phyloP scores from a whole-genome alignment of 1,140 invertebrate species.

The Drosophila mayri region DNA sequence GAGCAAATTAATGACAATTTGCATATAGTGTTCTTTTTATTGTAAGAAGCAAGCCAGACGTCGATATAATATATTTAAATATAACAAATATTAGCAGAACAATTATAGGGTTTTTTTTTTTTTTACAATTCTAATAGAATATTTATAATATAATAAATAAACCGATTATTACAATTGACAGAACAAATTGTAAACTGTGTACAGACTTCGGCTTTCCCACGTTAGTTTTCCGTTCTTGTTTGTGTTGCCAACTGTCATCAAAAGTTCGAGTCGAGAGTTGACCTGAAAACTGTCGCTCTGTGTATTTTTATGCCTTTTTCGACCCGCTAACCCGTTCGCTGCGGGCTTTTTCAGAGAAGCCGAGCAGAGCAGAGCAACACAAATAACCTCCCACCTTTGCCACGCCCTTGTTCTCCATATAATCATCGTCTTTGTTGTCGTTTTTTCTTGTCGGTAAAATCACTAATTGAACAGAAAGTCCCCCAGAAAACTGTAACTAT shows the following conservation, averaged over 20 bases:
- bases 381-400: slow-evolving; percentile 1
- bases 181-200: not conserved
- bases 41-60: rapidly evolving
- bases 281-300: slow-evolving; percentile 65
- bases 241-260: slow-evolving; percentile 72
- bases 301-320: slow-evolving; percentile 39
- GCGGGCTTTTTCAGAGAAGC: slow-evolving; percentile 6
- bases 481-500: not conserved
- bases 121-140: not conserved
- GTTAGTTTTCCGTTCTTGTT: slow-evolving; percentile 1
- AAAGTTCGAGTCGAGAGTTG: slow-evolving; percentile 75
- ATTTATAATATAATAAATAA: not conserved
- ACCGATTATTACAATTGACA: not conserved
- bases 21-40: not conserved
- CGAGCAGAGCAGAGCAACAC: not conserved
- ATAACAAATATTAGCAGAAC: too few relatives aligned
- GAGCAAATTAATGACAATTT: not conserved
- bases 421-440: slow-evolving; percentile 11
- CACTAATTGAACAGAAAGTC: slow-evolving; percentile 47
- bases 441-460: slow-evolving; percentile 25
- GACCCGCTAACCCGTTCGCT: slow-evolving; percentile 9
- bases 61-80: not conserved
- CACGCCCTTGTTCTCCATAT: slow-evolving; percentile 21
- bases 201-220: not conserved
- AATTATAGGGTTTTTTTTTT: not conserved